Base-by-base conservation (phyloP, 2,797 vertebrate species). In the Lacerta viridis region DNA sequence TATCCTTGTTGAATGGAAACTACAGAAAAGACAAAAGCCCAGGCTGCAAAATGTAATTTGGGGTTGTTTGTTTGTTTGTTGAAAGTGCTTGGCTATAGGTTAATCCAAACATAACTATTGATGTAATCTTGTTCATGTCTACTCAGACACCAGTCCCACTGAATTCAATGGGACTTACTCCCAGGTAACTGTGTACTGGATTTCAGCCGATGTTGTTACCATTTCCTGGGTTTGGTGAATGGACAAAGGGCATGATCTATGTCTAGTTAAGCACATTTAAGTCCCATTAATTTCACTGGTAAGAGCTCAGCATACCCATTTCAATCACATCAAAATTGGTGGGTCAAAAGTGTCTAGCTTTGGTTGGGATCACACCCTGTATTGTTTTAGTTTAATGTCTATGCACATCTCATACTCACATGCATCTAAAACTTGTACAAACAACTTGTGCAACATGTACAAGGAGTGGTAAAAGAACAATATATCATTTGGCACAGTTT, bases 401-500 rank as follows among this genome's bases (percentile, higher is more conserved):
- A 81, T 91, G 85, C 90, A 88, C 91, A 95, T 69, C 81, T 71
- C 75, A 39, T 84, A 88, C 86, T 83, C 91, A 61, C 59, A 64
- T 91, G 80, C 82, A 91, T 89, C 88, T 83, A 7, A 50, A 13
- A 50, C 50, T 13, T 88, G 93, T 81, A 33, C 55, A 61, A 55
- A 33, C 55, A 61, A 61, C 18, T 43, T 75, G 39, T 77, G 33
- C 92, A 72, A 87, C 89, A 90, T 85, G 87, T 92, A 80, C 29
- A 88, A 84, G 64, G 82, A 83, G 93, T 93, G 93, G 36, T 46
- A 89, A 92, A 94, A 93, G 88, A 80, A 82, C 75, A 92, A 92
- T 88, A 87, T 92, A 87, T 93, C 92, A 91, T 90, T 83, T 87
- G 74, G 91, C 90, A 93, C 81, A 84, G 80, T 96, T 96, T 93